A percentile compares a stretch with the other conserved stretches of the same genome.
phyloP scores from a whole-genome alignment of 2,113 vertebrate species.

The Promerops cafer region DNA sequence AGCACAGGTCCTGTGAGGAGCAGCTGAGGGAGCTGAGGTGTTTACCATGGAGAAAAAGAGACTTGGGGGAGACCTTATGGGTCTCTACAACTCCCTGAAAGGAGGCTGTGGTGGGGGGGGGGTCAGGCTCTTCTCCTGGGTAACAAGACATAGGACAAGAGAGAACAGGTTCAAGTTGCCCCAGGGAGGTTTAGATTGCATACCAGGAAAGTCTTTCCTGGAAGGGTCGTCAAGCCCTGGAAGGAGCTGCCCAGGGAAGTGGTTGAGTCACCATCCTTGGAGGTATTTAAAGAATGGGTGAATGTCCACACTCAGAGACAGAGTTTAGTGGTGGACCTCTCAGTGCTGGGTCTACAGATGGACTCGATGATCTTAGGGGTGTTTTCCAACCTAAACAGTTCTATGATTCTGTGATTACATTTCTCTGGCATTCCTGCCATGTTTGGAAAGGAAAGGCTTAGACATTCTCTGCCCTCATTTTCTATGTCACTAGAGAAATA shows the following conservation, averaged over 20 bases:
- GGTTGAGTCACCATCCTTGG: too few species aligned
- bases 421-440: neutral
- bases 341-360: neutral
- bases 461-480: neutral
- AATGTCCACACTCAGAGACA: neutral
- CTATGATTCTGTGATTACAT: neutral
- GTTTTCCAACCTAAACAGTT: neutral
- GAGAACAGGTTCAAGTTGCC: neutral
- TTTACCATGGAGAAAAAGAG: neutral
- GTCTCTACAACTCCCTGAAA: neutral
- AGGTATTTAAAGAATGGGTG: neutral
- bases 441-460: neutral
- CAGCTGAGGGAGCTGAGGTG: neutral
- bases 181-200: neutral
- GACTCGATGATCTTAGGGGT: neutral
- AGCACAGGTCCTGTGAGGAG: neutral
- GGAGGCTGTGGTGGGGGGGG: neutral
- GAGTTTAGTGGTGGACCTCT: neutral
- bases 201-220: neutral
- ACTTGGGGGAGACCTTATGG: neutral
- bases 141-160: neutral
- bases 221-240: neutral
- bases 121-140: neutral
- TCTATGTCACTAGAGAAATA: neutral
- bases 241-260: neutral